phyloP scores from a whole-genome alignment of 92 coral and sea anemone genomes.

The Palythoa caribaeorum region DNA sequence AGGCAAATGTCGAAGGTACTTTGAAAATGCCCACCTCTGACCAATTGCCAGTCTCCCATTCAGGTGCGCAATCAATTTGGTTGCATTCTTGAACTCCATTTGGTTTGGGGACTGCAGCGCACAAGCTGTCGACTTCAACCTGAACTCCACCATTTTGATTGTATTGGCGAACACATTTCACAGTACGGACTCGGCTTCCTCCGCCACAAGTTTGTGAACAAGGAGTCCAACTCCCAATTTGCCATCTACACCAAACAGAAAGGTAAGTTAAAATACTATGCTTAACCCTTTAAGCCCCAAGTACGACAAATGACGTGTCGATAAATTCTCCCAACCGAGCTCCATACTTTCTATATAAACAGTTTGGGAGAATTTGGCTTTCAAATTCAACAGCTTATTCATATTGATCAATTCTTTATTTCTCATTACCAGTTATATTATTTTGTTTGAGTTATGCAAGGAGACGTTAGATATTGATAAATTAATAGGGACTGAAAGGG shows the following conservation, averaged over 20 bases:
- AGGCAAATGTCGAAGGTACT: not conserved
- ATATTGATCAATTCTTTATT: too few species aligned
- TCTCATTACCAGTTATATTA: too few species aligned
- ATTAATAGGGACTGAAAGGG: too few species aligned
- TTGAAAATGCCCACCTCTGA: conserved; percentile 59
- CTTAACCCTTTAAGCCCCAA: too few species aligned
- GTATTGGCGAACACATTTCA: conserved; percentile 64
- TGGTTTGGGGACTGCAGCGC: conserved; percentile 46
- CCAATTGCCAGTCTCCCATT: conserved; percentile 82
- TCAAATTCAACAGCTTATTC: too few species aligned
- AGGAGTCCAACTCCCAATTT: conserved; percentile 12
- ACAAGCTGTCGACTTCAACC: conserved; percentile 15
- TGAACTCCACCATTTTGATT: conserved; percentile 21
- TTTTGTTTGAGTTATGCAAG: too few species aligned
- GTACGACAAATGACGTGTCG: too few species aligned
- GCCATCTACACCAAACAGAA: conserved; percentile 18
- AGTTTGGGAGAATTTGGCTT: too few species aligned
- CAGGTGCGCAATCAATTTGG: conserved; percentile 70
- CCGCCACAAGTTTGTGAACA: conserved; percentile 80
- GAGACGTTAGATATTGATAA: too few species aligned
- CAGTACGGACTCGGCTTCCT: conserved; percentile 65
- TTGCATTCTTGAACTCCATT: conserved; percentile 50
- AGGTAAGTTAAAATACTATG: not conserved
- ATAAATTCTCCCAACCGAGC: too few species aligned
- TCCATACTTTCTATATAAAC: too few species aligned